Percentiles rank a stretch among this genome's conserved stretches.
Evolutionary conservation across 2,888 invertebrate species (phyloP).

Genomic region (Leistus spinibarbis): DNA sequence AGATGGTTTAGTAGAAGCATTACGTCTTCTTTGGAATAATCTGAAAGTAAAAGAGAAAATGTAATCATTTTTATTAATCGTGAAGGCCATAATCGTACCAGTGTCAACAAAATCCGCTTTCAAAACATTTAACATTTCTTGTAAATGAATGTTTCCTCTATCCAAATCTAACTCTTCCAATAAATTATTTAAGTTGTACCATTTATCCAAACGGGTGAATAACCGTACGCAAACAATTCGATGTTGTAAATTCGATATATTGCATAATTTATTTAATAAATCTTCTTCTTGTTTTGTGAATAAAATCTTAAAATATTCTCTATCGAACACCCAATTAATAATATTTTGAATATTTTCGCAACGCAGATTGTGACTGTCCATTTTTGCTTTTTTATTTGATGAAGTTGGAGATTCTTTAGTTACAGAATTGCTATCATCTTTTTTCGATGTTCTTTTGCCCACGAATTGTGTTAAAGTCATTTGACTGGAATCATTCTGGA

Average conservation of each 20-base stretch:
- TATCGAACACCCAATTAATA: slow-evolving; percentile 25
- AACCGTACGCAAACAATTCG: slow-evolving; percentile 40
- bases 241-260: slow-evolving; percentile 19
- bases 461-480: neutral
- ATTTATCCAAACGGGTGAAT: slow-evolving; percentile 43
- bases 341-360: slow-evolving; percentile 26
- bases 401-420: neutral
- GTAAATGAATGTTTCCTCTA: slow-evolving; percentile 5
- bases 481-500: neutral
- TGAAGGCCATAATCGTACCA: slow-evolving; percentile 38
- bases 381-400: slow-evolving; percentile 7
- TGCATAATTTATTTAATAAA: slow-evolving; percentile 32
- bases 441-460: neutral
- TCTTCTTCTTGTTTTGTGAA: slow-evolving; percentile 31
- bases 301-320: slow-evolving; percentile 32
- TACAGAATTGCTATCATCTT: too few relatives aligned
- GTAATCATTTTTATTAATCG: neutral
- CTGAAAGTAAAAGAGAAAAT: slow-evolving; percentile 31
- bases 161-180: slow-evolving; percentile 36
- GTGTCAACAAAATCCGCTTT: slow-evolving; percentile 44
- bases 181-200: slow-evolving; percentile 45
- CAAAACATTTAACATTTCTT: slow-evolving; percentile 6
- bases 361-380: slow-evolving; percentile 8
- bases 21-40: slow-evolving; percentile 43
- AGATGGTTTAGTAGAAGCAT: slow-evolving; percentile 41